phyloP scores from a whole-genome alignment of 1,140 invertebrate genomes.

The Carposina sasakii region DNA sequence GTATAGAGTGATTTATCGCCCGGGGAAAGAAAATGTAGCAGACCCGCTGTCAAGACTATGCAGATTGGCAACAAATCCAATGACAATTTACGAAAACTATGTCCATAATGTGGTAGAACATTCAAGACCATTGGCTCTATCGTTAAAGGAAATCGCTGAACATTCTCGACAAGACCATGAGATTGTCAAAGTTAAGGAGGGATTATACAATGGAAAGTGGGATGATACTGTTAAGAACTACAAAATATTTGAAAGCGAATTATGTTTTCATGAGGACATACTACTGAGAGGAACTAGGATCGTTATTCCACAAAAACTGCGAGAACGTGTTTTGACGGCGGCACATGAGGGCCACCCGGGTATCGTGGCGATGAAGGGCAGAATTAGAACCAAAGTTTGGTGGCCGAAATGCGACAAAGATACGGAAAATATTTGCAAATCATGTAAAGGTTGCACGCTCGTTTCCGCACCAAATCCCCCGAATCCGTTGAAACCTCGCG shows the following conservation, averaged over 20 bases:
- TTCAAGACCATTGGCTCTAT: background rate
- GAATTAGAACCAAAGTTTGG: conserved; percentile 37
- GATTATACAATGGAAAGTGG: background rate
- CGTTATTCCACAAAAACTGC: conserved; percentile 28
- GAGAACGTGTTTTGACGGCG: conserved; percentile 22
- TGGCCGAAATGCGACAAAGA: conserved; percentile 66
- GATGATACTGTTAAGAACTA: background rate
- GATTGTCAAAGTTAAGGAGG: background rate
- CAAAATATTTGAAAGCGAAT: conserved; percentile 3
- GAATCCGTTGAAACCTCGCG: conserved; percentile 18
- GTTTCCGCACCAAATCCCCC: conserved; percentile 19
- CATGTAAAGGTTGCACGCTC: conserved; percentile 51
- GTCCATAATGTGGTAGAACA: conserved; percentile 8
- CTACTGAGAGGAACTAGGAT: conserved; percentile 10
- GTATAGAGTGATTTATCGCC: conserved; percentile 2
- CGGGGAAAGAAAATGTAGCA: conserved; percentile 10
- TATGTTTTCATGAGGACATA: conserved; percentile 1
- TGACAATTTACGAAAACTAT: background rate
- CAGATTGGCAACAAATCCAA: background rate
- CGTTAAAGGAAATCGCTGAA: background rate
- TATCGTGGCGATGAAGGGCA: conserved; percentile 66
- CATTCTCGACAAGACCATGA: background rate
- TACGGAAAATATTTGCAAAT: conserved; percentile 45
- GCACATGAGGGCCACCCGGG: conserved; percentile 41
- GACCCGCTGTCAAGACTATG: conserved; percentile 6